Evolutionary conservation across 2,888 invertebrate genomes (phyloP).

Genomic region (Molanna angustata): DNA sequence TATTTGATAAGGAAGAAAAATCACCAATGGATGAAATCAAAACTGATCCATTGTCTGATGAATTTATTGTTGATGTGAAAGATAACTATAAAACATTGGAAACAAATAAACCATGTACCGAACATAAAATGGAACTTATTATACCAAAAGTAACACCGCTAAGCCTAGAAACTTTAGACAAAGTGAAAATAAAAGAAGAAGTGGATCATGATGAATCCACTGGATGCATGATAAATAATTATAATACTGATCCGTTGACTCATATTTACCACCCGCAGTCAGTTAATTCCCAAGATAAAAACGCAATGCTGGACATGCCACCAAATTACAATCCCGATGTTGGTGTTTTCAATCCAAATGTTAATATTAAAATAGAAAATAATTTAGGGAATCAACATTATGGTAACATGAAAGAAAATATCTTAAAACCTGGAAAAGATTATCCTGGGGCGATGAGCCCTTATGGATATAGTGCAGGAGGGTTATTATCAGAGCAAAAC

Average conservation of each 20-base stretch:
- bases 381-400: conserved; percentile 14
- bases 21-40: conserved; percentile 19
- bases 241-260: conserved; percentile 49
- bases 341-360: conserved; percentile 19
- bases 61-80: conserved; percentile 17
- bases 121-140: conserved; percentile 60
- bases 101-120: conserved; percentile 35
- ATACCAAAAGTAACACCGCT: conserved; percentile 60
- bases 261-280: conserved; percentile 46
- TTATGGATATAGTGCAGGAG: conserved; percentile 17
- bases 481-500: conserved; percentile 39
- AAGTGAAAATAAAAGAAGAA: conserved; percentile 55
- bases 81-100: conserved; percentile 11
- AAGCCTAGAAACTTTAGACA: conserved; percentile 51
- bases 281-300: conserved; percentile 6
- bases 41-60: conserved; percentile 27
- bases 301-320: conserved; percentile 5
- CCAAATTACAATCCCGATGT: conserved; percentile 5
- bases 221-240: conserved; percentile 48
- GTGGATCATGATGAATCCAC: conserved; percentile 49
- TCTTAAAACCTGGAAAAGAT: conserved; percentile 25
- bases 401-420: conserved; percentile 14
- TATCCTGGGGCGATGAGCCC: conserved; percentile 20
- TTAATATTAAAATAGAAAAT: conserved; percentile 23
- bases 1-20: conserved; percentile 23